Percentiles rank a stretch among this genome's conserved stretches.
phyloP scores from a whole-genome alignment of 2,888 invertebrate species.

The Syritta pipiens region DNA sequence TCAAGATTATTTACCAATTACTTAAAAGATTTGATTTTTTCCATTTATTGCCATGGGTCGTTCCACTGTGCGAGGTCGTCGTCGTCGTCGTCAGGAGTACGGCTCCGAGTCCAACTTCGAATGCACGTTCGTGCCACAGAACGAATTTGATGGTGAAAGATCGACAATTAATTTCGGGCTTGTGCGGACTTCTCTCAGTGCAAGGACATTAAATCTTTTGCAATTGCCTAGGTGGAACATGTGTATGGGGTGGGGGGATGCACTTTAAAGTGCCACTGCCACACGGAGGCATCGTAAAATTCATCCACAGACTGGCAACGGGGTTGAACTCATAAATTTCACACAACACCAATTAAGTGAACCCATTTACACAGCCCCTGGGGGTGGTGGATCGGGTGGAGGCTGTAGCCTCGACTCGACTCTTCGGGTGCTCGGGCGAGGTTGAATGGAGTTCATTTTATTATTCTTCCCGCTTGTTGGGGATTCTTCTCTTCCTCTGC shows the following conservation, averaged over 20 bases:
- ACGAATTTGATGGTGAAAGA: conserved; percentile 58
- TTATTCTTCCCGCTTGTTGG: conserved; percentile 43
- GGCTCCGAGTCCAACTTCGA: conserved; percentile 11
- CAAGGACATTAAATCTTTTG: conserved; percentile 50
- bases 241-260: neutral
- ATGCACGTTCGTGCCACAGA: conserved; percentile 1
- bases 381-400: neutral
- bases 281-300: conserved; percentile 51
- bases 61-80: too few species aligned
- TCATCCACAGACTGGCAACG: conserved; percentile 14
- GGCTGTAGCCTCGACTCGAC: conserved; percentile 2
- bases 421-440: neutral
- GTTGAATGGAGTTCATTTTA: conserved; percentile 54
- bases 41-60: too few species aligned
- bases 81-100: too few species aligned
- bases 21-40: too few species aligned
- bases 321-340: conserved; percentile 62
- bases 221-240: conserved; percentile 29
- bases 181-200: conserved; percentile 27
- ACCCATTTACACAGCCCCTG: conserved; percentile 43
- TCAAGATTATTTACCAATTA: too few species aligned
- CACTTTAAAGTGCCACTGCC: conserved; percentile 49
- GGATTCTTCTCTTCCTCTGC: too few species aligned
- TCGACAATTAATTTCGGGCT: conserved; percentile 62
- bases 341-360: conserved; percentile 66